These are phyloP conservation scores for Melanophora roralis DNA, from an alignment of 2,888 invertebrate species.

Conservation along the genomic window DNA sequence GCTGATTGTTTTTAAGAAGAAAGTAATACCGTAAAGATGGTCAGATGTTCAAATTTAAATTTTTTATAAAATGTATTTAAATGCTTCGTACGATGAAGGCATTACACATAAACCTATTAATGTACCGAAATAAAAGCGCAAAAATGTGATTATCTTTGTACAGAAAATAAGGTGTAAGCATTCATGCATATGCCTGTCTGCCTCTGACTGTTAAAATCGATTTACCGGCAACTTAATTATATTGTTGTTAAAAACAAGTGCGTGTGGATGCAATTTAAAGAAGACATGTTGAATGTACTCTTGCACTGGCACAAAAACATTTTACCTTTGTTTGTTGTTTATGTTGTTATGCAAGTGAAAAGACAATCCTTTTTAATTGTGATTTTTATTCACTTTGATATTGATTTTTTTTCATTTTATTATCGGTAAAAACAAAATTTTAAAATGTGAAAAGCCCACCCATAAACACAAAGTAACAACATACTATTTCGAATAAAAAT, in stretches of 20 bases:
- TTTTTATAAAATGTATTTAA: not conserved
- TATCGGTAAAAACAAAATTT: not conserved
- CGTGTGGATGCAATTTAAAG: conserved; percentile 58
- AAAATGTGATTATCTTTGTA: conserved; percentile 25
- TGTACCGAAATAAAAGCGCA: not conserved
- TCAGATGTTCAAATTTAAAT: too few relatives aligned
- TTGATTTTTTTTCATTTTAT: not conserved
- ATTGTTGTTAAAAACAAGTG: conserved; percentile 48
- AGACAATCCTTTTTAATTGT: conserved; percentile 38
- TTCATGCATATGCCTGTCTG: conserved; percentile 50
- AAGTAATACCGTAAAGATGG: too few relatives aligned
- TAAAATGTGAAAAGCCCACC: conserved; percentile 56
- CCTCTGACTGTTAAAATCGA: conserved; percentile 57
- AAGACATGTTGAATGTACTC: conserved; percentile 51
- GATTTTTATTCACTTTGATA: conserved; percentile 36
- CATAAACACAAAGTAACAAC: conserved; percentile 43
- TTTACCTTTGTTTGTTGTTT: too few relatives aligned
- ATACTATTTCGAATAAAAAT: conserved; percentile 26
- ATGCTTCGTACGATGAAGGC: conserved; percentile 11
- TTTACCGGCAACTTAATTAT: conserved; percentile 58
- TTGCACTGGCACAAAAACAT: not conserved
- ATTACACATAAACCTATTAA: not conserved
- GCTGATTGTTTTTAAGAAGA: too few relatives aligned
- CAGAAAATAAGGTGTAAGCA: conserved; percentile 47
- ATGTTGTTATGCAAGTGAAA: not conserved